A percentile compares a stretch with the other conserved stretches of the same genome.
Conservation (phyloP, 2,113 vertebrate genomes). For the Macrotus californicus region DNA sequence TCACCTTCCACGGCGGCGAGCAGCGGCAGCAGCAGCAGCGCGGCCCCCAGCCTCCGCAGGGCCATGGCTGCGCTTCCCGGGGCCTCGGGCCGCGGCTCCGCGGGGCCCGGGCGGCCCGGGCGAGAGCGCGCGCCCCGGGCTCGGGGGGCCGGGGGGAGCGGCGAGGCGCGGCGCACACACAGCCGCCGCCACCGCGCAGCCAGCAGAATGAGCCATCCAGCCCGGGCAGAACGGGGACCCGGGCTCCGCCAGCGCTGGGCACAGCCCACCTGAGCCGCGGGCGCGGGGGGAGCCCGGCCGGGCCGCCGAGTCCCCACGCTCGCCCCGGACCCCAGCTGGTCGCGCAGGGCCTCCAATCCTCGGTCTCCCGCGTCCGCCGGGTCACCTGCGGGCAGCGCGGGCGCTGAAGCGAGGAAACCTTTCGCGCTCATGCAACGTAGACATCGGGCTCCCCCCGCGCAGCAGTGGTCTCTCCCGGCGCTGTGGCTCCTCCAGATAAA, state of each 20-base stretch:
- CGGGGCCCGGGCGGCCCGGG: slow-evolving; percentile 63
- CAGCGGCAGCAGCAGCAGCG: slow-evolving; percentile 77
- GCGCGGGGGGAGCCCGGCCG: slow-evolving; percentile 47
- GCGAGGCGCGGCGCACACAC: slow-evolving; percentile 70
- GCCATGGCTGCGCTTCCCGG: slow-evolving; percentile 73
- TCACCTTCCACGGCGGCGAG: slow-evolving; percentile 80
- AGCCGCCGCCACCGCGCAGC: slow-evolving; percentile 69
- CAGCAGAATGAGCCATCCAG: slow-evolving; percentile 78
- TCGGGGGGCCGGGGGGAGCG: slow-evolving; percentile 71
- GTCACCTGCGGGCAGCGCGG: neutral
- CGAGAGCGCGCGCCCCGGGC: slow-evolving; percentile 69
- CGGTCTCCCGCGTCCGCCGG: accelerated
- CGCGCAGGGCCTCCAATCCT: neutral
- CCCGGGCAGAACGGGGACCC: slow-evolving; percentile 72
- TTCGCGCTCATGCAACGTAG: neutral
- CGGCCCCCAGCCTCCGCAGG: slow-evolving; percentile 75
- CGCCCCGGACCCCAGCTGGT: neutral
- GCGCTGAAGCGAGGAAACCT: neutral
- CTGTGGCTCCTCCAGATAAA: slow-evolving; percentile 80
- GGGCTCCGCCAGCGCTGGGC: slow-evolving; percentile 73
- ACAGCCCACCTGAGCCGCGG: slow-evolving; percentile 64
- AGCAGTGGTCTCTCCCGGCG: slow-evolving; percentile 77
- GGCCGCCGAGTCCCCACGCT: neutral
- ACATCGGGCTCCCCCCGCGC: slow-evolving; percentile 48
- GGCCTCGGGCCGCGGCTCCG: slow-evolving; percentile 70